Evolutionary conservation across 2,113 vertebrate species (phyloP), one percentile per base, ranked within the genome.

Genomic region (Galemys pyrenaicus): DNA sequence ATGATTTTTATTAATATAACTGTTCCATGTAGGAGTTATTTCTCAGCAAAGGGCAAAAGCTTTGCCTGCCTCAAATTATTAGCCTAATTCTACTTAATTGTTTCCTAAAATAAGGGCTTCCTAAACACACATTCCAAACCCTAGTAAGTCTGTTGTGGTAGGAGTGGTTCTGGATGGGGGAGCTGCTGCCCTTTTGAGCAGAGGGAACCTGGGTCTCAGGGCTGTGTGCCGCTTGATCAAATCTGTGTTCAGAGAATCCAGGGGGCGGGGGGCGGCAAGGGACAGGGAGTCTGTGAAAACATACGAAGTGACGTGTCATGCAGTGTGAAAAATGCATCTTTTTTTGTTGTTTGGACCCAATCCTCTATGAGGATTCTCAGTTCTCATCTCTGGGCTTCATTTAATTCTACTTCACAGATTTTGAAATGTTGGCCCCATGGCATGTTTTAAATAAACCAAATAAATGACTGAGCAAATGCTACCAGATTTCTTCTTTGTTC

Each of bases 11-110:
- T 96, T 93, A 96, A 94, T 91, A 41, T 95, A 97, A 94, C 91
- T 91, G 94, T 95, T 95, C 95, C 92, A 97, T 0, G 87, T 95
- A 95, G 97, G 96, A 97, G 93, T 96, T 85, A 96, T 88, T 97
- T 96, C 91, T 97, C 93, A 92, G 92, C 78, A 96, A 97, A 97
- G 97, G 96, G 96, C 96, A 96, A 97, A 97, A 97, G 96, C 96
- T 96, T 93, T 84, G 93, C 94, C 96, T 96, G 95, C 95, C 93
- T 97, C 2, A 1, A 80, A 86, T 92, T 96, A 96, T 96, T 97
- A 97, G 90, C 68, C 95, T 97, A 97, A 97, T 97, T 95, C 96
- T 82, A 78, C 92, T 95, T 97, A 97, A 97, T 96, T 94, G 97
- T 97, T 97, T 97, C 96, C 94, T 92, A 96, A 95, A 97, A 96